These are phyloP conservation scores for Aurelia aurita DNA, from an alignment of 30 jellyfish, hydroid and myxozoan genomes.

Conservation along the genomic window DNA sequence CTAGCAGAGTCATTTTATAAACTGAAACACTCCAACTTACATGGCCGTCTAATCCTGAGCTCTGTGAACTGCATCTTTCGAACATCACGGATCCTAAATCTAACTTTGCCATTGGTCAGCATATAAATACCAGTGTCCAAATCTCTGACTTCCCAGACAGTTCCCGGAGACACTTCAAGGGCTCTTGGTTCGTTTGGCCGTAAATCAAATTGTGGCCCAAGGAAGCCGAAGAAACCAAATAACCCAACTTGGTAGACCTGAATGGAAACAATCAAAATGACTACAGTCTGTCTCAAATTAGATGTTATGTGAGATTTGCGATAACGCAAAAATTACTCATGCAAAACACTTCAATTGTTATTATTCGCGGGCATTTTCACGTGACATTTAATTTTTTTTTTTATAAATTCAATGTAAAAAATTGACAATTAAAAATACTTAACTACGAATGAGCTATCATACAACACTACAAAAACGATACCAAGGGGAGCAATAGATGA, in stretches of 20 bases:
- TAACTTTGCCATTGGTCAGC: conserved; percentile 51
- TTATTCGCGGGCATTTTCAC: too few species aligned
- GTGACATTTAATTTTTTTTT: too few species aligned
- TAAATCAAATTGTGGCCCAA: conserved; percentile 52
- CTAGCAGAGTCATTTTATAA: background rate
- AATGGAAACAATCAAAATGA: too few species aligned
- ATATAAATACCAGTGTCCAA: conserved; percentile 59
- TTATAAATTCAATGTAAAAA: too few species aligned
- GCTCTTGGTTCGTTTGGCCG: conserved; percentile 91
- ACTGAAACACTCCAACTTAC: background rate
- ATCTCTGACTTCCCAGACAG: conserved; percentile 80
- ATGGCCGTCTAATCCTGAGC: conserved; percentile 40
- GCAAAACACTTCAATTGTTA: too few species aligned
- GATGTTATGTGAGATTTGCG: too few species aligned
- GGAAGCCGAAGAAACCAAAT: conserved; percentile 9
- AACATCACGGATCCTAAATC: conserved; percentile 29
- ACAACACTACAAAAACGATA: too few species aligned
- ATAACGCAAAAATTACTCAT: too few species aligned
- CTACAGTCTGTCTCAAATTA: too few species aligned
- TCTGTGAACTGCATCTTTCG: conserved; percentile 17
- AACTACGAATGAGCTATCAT: too few species aligned
- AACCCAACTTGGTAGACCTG: conserved; percentile 35
- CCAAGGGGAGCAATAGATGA: too few species aligned
- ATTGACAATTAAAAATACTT: too few species aligned
- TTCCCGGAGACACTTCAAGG: conserved; percentile 51